A percentile compares a stretch with the other conserved stretches of the same genome.
phyloP scores from a whole-genome alignment of 2,113 vertebrate genomes.

The Cottus gobio region DNA sequence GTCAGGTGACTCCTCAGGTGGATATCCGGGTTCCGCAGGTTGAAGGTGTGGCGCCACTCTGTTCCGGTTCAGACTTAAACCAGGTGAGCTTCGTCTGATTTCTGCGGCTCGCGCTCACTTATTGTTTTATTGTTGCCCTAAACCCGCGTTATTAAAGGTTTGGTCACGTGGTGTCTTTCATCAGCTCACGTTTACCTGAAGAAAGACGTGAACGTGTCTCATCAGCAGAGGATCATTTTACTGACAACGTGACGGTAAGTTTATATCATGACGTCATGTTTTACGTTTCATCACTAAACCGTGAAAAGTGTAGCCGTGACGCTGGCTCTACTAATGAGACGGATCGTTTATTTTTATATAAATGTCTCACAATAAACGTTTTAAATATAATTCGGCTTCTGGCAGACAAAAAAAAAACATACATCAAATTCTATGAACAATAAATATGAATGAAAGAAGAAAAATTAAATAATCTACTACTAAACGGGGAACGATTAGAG shows the following conservation, averaged over 20 bases:
- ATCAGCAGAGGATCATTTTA: too few species aligned
- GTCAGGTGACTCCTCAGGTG: neutral
- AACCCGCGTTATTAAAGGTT: neutral
- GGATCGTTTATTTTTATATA: too few species aligned
- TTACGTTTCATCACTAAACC: neutral
- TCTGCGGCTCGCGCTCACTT: neutral
- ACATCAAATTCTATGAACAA: neutral
- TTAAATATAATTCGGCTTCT: neutral
- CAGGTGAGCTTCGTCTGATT: constrained; percentile 33
- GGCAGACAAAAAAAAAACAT: neutral
- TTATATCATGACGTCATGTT: neutral
- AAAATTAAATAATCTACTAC: neutral
- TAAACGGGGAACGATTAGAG: neutral
- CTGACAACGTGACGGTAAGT: neutral
- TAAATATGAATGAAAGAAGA: neutral
- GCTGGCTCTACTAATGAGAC: neutral
- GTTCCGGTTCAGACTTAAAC: neutral
- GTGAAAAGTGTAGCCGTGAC: too few species aligned
- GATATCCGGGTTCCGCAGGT: neutral
- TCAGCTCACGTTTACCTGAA: too few species aligned
- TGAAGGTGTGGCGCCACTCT: constrained; percentile 11
- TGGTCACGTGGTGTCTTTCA: too few species aligned
- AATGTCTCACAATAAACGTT: too few species aligned
- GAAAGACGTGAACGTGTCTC: neutral
- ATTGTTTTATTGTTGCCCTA: neutral